Percentiles rank a stretch among this genome's conserved stretches.
These are phyloP conservation scores for Amblyopsis rosae DNA, from an alignment of 2,113 vertebrate genomes.

Conservation along the genomic window DNA sequence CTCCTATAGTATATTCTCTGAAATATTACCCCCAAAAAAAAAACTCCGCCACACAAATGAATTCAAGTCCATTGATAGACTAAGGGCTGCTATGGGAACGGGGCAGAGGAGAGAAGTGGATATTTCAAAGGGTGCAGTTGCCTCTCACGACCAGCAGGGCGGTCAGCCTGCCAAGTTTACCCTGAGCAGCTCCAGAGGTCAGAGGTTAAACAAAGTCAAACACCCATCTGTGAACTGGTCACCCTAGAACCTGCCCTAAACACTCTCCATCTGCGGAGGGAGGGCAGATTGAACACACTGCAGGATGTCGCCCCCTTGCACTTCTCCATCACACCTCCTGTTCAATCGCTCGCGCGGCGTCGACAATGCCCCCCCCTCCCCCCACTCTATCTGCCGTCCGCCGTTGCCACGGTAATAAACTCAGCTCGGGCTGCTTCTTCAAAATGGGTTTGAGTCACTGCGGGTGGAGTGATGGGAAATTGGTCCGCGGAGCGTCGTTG, in stretches of 20 bases:
- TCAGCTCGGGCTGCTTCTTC: constrained; percentile 47
- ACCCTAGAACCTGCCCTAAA: constrained; percentile 19
- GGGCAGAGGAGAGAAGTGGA: no score
- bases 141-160: no score
- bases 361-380: constrained; percentile 46
- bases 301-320: constrained; percentile 58
- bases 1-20: no score
- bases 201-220: constrained; percentile 2
- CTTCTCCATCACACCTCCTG: constrained; percentile 70
- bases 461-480: constrained; percentile 66
- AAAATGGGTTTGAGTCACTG: constrained; percentile 61
- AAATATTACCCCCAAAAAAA: no score
- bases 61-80: no score
- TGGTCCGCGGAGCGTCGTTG: constrained; percentile 61
- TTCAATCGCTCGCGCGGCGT: constrained; percentile 58
- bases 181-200: no score
- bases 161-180: no score
- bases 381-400: constrained; percentile 26
- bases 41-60: no score
- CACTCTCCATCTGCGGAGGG: constrained; percentile 33
- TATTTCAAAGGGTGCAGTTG: no score
- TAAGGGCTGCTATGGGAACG: no score
- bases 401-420: constrained; percentile 63
- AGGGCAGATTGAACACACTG: constrained; percentile 31
- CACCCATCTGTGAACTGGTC: constrained; percentile 12